phyloP scores from a whole-genome alignment of 1,140 invertebrate species.

The Lysiphlebus fabarum region DNA sequence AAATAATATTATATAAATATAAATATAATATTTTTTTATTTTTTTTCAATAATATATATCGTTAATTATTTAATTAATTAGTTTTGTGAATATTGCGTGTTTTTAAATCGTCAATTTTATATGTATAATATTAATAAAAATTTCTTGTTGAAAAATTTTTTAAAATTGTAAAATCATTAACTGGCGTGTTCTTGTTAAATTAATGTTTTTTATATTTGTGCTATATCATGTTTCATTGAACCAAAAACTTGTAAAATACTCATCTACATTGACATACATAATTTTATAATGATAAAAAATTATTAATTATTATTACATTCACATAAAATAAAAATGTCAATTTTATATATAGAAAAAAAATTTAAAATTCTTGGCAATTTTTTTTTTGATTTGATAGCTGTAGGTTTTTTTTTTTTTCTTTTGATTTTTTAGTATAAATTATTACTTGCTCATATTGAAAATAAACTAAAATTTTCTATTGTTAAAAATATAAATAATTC shows the following conservation, averaged over 20 bases:
- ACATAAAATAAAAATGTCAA: no score
- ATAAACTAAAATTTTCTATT: no score
- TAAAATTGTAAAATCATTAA: slow-evolving; percentile 17
- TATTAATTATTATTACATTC: neutral
- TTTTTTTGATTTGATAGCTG: no score
- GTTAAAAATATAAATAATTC: no score
- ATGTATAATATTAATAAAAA: neutral
- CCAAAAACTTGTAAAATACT: neutral
- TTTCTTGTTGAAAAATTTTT: slow-evolving; percentile 10
- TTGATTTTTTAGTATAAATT: no score
- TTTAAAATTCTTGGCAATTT: no score
- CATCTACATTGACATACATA: neutral
- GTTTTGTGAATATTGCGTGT: slow-evolving; percentile 35
- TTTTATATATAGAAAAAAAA: no score
- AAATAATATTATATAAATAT: no score
- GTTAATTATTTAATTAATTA: slow-evolving; percentile 33
- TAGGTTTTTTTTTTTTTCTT: no score
- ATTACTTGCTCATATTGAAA: no score
- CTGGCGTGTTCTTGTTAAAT: slow-evolving; percentile 43
- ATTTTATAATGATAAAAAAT: neutral
- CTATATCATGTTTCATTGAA: slow-evolving; percentile 23
- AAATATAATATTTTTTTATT: no score
- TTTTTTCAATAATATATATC: no score
- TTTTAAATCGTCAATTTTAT: slow-evolving; percentile 31
- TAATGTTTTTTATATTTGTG: slow-evolving; percentile 33